A percentile compares a stretch with the other conserved stretches of the same genome.
These are phyloP conservation scores for Eupithecia centaureata DNA, from an alignment of 2,888 invertebrate species.

Conservation along the genomic window DNA sequence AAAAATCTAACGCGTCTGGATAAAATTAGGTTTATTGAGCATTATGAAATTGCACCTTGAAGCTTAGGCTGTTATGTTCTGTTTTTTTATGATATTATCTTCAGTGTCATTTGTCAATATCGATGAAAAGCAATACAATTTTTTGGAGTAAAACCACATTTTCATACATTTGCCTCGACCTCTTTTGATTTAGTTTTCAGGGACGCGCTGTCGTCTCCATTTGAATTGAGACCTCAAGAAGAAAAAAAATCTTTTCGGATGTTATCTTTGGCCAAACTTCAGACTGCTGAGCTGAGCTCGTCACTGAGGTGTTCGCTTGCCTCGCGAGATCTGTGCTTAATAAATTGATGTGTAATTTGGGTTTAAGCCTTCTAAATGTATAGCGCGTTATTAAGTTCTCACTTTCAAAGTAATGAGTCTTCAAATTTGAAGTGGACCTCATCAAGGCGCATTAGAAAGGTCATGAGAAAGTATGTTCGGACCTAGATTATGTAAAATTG, in stretches of 20 bases:
- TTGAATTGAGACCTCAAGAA: no score
- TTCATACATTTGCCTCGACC: background rate
- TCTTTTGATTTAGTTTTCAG: background rate
- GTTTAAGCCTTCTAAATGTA: background rate
- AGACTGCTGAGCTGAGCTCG: background rate
- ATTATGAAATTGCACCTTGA: background rate
- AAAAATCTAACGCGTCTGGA: background rate
- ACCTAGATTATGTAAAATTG: background rate
- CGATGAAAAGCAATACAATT: background rate
- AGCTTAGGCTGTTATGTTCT: background rate
- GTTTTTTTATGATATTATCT: background rate
- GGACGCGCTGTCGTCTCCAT: background rate
- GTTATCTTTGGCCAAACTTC: background rate
- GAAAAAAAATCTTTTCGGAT: background rate
- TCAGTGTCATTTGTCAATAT: background rate
- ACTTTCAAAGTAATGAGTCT: background rate
- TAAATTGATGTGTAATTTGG: background rate
- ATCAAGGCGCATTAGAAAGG: background rate
- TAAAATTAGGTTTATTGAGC: background rate
- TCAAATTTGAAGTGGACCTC: background rate
- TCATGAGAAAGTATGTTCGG: background rate
- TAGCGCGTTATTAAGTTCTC: background rate
- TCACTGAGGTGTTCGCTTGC: background rate
- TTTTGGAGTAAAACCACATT: background rate
- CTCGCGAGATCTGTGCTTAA: background rate